These are phyloP conservation scores for Mastomys natalensis DNA, from an alignment of 2,113 vertebrate genomes.

Conservation along the genomic window DNA sequence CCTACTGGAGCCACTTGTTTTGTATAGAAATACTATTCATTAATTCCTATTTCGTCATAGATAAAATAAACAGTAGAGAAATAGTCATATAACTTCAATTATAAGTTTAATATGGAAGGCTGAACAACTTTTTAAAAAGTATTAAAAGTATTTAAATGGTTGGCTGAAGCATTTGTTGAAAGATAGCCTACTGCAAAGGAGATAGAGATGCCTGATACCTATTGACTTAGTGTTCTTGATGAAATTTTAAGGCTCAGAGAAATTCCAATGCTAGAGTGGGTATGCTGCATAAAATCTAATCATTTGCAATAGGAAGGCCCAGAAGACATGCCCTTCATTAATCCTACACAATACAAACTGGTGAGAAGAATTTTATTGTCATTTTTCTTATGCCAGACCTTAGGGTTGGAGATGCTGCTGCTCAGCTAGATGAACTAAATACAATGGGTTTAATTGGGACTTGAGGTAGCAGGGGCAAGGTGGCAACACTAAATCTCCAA, in stretches of 20 bases:
- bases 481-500: not conserved
- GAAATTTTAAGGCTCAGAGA: not conserved
- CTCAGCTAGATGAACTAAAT: not conserved
- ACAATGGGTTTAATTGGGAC: not conserved
- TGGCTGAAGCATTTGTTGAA: not conserved
- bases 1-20: not conserved
- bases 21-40: constrained; percentile 21
- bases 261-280: not conserved
- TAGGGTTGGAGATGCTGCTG: not conserved
- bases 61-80: constrained; percentile 16
- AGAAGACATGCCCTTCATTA: not conserved
- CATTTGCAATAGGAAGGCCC: not conserved
- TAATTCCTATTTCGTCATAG: not conserved
- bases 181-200: not conserved
- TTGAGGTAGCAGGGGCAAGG: not conserved
- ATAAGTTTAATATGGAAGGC: not conserved
- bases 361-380: not conserved
- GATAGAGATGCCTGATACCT: not conserved
- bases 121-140: not conserved
- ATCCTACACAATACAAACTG: not conserved
- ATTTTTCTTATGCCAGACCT: not conserved
- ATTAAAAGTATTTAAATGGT: not conserved
- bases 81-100: not conserved
- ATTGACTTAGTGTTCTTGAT: not conserved
- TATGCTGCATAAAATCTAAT: not conserved